Conservation (phyloP, 1,140 invertebrate species). For the Cyclargus thomasi region DNA sequence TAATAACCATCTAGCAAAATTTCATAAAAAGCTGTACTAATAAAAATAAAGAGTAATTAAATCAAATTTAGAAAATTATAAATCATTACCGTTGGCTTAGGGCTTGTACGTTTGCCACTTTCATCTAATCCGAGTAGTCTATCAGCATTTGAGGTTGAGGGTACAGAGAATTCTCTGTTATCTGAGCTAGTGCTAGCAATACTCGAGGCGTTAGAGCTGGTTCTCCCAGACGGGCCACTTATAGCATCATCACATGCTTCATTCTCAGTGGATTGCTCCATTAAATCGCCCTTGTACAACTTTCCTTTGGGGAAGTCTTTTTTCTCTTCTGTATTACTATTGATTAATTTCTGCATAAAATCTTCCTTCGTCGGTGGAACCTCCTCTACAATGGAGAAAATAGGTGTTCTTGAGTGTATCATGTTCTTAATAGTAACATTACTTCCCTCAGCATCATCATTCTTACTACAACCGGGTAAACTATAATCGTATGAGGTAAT, state of each 20-base stretch:
- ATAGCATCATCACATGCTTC: conserved; percentile 40
- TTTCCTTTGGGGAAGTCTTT: conserved; percentile 64
- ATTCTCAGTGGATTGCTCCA: conserved; percentile 40
- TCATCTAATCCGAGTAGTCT: conserved; percentile 53
- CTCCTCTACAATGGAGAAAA: conserved; percentile 32
- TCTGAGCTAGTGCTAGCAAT: conserved; percentile 52
- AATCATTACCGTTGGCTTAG: conserved; percentile 46
- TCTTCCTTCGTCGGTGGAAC: conserved; percentile 41
- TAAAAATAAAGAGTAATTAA: neutral
- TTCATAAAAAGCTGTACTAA: neutral
- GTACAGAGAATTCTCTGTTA: conserved; percentile 55
- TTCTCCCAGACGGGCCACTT: conserved; percentile 41
- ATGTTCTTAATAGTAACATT: conserved; percentile 56
- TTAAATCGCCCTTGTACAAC: conserved; percentile 53
- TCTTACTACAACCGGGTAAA: conserved; percentile 58
- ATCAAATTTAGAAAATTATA: conserved; percentile 6
- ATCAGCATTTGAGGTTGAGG: conserved; percentile 63
- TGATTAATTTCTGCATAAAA: conserved; percentile 62
- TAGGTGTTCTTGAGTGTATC: conserved; percentile 42
- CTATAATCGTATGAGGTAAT: conserved; percentile 49
- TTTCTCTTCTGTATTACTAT: conserved; percentile 51
- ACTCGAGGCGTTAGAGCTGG: conserved; percentile 56
- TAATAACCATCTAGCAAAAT: no score
- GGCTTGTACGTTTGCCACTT: conserved; percentile 38
- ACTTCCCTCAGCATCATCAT: conserved; percentile 46